phyloP scores from a whole-genome alignment of 2,797 vertebrate species.

The Anas flavirostris region DNA sequence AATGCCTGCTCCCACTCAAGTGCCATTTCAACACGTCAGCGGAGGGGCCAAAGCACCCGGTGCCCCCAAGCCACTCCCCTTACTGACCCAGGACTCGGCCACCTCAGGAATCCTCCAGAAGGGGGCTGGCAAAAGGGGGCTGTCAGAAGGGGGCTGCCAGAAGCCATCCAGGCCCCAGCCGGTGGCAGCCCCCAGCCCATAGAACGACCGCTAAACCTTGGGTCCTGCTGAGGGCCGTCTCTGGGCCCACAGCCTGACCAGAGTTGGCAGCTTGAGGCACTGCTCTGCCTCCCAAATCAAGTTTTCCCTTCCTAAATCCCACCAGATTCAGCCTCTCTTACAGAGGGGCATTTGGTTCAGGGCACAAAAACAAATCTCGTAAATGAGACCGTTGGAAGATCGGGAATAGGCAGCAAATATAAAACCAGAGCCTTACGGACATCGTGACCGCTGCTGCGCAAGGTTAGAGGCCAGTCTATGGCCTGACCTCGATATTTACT shows the following conservation, averaged over 20 bases:
- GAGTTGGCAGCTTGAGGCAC: background rate
- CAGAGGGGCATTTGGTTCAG: fast-evolving
- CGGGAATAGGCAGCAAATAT: background rate
- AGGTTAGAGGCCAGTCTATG: background rate
- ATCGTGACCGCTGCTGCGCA: background rate
- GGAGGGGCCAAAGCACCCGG: too few species aligned
- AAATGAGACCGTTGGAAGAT: background rate
- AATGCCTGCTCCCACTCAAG: too few species aligned
- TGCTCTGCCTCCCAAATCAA: background rate
- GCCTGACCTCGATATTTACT: background rate
- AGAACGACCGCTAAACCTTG: background rate
- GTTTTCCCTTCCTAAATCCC: background rate
- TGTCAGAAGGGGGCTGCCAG: too few species aligned
- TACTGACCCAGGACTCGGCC: too few species aligned
- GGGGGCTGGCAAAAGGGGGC: too few species aligned
- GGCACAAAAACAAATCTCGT: background rate
- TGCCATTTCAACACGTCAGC: too few species aligned
- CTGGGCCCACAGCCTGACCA: too few species aligned
- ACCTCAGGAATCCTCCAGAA: too few species aligned
- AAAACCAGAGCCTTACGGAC: background rate
- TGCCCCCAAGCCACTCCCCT: too few species aligned
- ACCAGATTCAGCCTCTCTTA: background rate
- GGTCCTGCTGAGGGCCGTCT: too few species aligned
- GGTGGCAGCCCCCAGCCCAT: too few species aligned
- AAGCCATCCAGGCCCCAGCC: too few species aligned